Base-by-base conservation (phyloP, 2,113 vertebrate genomes). In the Thunnus maccoyii region DNA sequence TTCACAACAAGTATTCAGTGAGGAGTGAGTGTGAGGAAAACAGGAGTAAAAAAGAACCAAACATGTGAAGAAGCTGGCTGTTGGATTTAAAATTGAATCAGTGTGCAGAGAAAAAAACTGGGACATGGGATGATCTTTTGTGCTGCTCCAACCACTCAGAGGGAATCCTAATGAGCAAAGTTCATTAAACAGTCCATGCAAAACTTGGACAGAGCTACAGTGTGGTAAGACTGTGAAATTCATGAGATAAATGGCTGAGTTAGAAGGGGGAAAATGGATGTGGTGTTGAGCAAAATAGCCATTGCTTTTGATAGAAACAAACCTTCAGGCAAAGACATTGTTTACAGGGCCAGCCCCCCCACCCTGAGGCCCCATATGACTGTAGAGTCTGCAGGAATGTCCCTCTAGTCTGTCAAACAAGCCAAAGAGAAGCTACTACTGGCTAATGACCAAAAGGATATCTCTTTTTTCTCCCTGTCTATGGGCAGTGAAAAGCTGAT, bases 131-230 rank as follows among this genome's bases (percentile, higher is more conserved):
- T 7, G 9, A 30, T 27, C 51, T 46, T 66, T 71, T 81, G 22
- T 60, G 27, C 46, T 0, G 3, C 67, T 60, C 57, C 61, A 69
- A n/a, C 27, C 10, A 50, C 84, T 54, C 46, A 18, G 64, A 27
- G 60, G 32, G 82, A 91, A 90, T 89, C 20, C 30, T 62, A 84
- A 90, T 87, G 84, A 86, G 80, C 70, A 36, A 27, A 41, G 41
- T 60, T 68, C 9, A 72, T 36, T 80, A 58, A 84, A 83, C 61
- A 66, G 62, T 46, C 18, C 56, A 27, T 30, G 20, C 1, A 36
- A 12, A 30, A 50, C 50, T 44, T 58, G 55, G 47, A 64, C 48
- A 17, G 15, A 51, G 76, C 64, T 78, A 8, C 25, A 72, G 73
- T 54, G 46, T 6, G 0, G 20, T 61, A 12, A 6, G 47, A 75